phyloP scores from a whole-genome alignment of 2,797 vertebrate species.

The Myotis daubentonii region DNA sequence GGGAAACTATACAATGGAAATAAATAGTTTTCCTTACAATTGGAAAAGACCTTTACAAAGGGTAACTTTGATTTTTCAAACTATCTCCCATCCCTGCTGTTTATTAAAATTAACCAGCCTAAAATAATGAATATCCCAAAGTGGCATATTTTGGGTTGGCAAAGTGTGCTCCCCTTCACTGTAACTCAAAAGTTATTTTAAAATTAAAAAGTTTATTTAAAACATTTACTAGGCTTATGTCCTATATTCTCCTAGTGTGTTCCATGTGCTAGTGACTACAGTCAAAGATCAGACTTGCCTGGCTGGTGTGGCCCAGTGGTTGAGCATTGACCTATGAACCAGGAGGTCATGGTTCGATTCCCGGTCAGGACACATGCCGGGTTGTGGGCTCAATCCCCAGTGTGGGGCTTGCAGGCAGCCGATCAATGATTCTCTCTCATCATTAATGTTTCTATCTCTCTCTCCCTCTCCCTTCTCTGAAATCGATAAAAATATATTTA shows the following conservation, averaged over 20 bases:
- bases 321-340: too few species aligned
- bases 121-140: background rate
- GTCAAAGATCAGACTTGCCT: too few species aligned
- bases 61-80: background rate
- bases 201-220: background rate
- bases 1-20: too few species aligned
- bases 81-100: background rate
- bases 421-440: too few species aligned
- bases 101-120: background rate
- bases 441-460: too few species aligned
- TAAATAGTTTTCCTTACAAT: background rate
- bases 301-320: too few species aligned
- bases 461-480: too few species aligned
- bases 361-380: too few species aligned
- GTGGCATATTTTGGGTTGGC: background rate
- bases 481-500: too few species aligned
- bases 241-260: background rate
- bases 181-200: slow-evolving; percentile 9
- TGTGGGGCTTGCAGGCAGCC: too few species aligned
- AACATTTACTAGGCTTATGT: background rate
- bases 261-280: background rate
- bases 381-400: too few species aligned
- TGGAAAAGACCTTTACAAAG: background rate
- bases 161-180: background rate
- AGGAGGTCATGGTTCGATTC: too few species aligned